These are phyloP conservation scores for Hestina assimilis DNA, from an alignment of 1,140 invertebrate species.

Conservation along the genomic window DNA sequence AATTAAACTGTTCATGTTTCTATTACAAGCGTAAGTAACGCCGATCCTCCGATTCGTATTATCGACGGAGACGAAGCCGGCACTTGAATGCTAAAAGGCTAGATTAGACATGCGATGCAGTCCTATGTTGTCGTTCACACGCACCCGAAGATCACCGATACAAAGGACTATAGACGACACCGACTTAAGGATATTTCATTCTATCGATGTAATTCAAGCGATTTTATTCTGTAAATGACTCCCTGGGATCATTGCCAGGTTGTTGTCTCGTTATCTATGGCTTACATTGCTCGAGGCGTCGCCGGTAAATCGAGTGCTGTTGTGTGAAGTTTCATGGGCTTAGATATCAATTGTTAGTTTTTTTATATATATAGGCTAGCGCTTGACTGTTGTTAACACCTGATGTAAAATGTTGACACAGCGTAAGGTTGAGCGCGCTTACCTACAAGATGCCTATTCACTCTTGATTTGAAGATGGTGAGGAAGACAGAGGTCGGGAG, in stretches of 20 bases:
- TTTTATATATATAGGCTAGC: no score
- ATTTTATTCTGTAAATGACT: constrained; percentile 13
- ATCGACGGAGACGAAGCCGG: constrained; percentile 36
- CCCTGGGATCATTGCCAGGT: constrained; percentile 4
- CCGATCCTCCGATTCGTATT: constrained; percentile 41
- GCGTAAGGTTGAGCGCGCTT: no score
- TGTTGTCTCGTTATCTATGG: constrained; percentile 8
- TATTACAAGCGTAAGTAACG: constrained; percentile 27
- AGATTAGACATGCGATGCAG: constrained; percentile 59
- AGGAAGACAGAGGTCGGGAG: no score
- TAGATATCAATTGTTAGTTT: constrained; percentile 14
- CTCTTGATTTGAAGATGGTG: no score
- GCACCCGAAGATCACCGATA: constrained; percentile 48
- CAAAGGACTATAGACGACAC: constrained; percentile 27
- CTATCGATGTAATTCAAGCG: background rate
- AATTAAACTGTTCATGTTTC: constrained; percentile 38
- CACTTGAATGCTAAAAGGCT: constrained; percentile 48
- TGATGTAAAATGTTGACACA: no score
- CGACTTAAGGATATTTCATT: constrained; percentile 17
- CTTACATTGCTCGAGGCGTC: constrained; percentile 8
- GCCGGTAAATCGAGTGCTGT: constrained; percentile 2
- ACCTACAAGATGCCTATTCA: no score
- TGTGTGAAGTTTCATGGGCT: constrained; percentile 7
- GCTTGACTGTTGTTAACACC: no score
- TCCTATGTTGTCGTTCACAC: constrained; percentile 51